These are phyloP conservation scores for Lithobates sylvaticus DNA, from an alignment of 2,797 vertebrate genomes.

Conservation along the genomic window DNA sequence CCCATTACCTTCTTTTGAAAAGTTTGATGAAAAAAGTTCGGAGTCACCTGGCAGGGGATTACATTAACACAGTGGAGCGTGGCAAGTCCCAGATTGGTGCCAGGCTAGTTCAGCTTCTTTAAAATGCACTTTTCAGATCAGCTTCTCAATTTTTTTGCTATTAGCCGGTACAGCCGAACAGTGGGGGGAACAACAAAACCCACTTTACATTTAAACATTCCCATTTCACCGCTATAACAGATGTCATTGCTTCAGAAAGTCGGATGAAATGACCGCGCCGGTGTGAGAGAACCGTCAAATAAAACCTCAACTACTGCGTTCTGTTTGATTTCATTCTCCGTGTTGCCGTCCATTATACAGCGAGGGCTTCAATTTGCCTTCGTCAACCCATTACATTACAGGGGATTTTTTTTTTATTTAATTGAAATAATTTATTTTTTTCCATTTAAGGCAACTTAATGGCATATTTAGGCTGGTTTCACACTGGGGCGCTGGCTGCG, in stretches of 20 bases:
- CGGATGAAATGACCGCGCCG: not conserved
- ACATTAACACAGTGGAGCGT: not conserved
- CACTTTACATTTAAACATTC: conserved; percentile 4
- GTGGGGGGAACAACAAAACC: not conserved
- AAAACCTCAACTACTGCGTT: not conserved
- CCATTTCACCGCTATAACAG: not conserved
- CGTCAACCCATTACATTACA: not conserved
- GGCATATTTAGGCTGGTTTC: too few relatives aligned
- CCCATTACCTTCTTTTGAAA: not conserved
- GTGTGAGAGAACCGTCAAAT: not conserved
- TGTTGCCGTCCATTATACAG: not conserved
- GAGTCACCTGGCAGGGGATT: not conserved
- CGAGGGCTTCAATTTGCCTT: not conserved
- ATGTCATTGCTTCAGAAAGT: conserved; percentile 7
- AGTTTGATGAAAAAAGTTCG: not conserved
- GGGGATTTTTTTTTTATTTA: not conserved
- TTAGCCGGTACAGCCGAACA: not conserved
- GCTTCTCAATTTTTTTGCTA: not conserved
- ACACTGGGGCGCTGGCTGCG: too few relatives aligned
- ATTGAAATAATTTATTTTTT: too few relatives aligned
- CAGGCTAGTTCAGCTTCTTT: not conserved
- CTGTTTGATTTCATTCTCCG: not conserved
- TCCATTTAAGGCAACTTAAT: too few relatives aligned
- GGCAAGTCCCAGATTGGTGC: not conserved
- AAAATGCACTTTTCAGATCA: conserved; percentile 13